These are phyloP conservation scores for Argopecten irradians DNA, from an alignment of 1,140 invertebrate species.

Conservation along the genomic window DNA sequence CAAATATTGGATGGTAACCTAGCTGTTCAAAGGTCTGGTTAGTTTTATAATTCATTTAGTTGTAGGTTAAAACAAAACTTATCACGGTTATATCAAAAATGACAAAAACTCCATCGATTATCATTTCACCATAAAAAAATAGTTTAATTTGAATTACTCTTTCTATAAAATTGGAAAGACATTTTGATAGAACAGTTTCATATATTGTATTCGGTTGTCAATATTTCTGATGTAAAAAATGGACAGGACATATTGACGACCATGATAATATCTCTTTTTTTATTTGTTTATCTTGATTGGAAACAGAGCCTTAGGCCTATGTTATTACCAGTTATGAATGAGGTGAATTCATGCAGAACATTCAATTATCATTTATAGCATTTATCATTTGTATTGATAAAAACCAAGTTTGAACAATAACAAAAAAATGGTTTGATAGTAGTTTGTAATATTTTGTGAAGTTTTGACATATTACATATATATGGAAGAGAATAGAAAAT, in stretches of 20 bases:
- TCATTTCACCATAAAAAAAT: no score
- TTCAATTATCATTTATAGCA: not conserved
- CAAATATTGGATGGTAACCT: not conserved
- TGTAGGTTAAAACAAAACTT: not conserved
- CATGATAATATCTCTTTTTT: not conserved
- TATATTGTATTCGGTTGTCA: not conserved
- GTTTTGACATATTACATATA: not conserved
- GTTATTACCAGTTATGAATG: not conserved
- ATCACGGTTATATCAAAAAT: no score
- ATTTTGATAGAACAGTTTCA: not conserved
- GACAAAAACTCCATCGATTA: not conserved
- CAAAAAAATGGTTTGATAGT: no score
- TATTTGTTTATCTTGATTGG: constrained; percentile 3
- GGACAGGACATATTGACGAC: not conserved
- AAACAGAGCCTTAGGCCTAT: not conserved
- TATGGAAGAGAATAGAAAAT: not conserved
- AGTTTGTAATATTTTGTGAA: no score
- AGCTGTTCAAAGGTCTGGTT: not conserved
- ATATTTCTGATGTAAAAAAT: not conserved
- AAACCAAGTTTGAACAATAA: not conserved
- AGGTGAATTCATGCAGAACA: no score
- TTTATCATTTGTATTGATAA: not conserved
- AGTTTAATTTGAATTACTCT: no score
- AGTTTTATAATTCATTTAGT: not conserved
- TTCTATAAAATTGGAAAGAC: no score